Conservation (phyloP, 2,113 vertebrate genomes). For the Panthera tigris region DNA sequence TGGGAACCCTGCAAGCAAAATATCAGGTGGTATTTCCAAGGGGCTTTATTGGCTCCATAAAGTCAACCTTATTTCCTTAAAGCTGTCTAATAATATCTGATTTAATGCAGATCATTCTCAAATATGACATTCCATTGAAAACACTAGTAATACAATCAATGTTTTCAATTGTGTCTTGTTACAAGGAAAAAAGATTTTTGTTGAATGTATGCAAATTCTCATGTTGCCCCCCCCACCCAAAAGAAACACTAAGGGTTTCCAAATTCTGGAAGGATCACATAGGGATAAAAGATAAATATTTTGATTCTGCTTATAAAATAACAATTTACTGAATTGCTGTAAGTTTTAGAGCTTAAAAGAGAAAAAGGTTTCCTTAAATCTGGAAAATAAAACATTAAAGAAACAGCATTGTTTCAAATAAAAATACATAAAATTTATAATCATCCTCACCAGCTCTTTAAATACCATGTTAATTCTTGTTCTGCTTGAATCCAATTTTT, state of each 20-base stretch:
- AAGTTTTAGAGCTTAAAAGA: neutral
- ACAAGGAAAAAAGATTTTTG: neutral
- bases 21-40: neutral
- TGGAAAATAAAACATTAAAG: neutral
- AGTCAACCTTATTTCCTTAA: neutral
- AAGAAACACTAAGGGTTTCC: neutral
- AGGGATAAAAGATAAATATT: neutral
- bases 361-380: neutral
- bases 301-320: neutral
- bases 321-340: neutral
- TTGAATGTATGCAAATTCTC: neutral
- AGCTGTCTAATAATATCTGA: neutral
- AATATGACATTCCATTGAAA: neutral
- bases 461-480: neutral
- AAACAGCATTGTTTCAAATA: neutral
- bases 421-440: neutral
- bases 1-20: neutral
- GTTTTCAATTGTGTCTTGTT: neutral
- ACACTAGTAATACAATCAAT: neutral
- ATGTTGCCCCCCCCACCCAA: no score
- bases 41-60: neutral
- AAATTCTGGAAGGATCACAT: neutral
- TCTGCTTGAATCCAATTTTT: neutral
- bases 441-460: neutral
- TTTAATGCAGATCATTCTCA: neutral